phyloP scores from a whole-genome alignment of 2,797 vertebrate genomes.

The Rhynchonycteris naso region DNA sequence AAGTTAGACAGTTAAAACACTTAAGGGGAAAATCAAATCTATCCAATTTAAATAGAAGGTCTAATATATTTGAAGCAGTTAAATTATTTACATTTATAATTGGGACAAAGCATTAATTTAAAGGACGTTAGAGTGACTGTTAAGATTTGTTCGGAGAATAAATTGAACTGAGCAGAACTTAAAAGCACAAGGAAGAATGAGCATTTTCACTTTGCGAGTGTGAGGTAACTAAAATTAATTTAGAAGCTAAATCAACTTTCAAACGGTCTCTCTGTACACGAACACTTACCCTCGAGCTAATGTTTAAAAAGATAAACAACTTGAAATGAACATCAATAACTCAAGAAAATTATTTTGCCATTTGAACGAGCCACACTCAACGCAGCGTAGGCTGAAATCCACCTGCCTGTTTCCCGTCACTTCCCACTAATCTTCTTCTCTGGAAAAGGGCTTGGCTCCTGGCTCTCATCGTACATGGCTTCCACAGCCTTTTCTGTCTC shows the following conservation, averaged over 20 bases:
- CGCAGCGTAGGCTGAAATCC: background rate
- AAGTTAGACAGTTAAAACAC: background rate
- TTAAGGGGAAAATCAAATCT: background rate
- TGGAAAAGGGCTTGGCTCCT: background rate
- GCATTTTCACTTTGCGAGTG: background rate
- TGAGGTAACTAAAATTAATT: constrained; percentile 48
- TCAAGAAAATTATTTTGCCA: background rate
- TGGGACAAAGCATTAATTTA: background rate
- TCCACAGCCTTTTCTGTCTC: background rate
- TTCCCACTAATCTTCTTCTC: background rate
- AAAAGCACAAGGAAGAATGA: background rate
- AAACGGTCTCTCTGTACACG: background rate
- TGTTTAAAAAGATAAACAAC: background rate
- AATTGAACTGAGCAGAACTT: constrained; percentile 22
- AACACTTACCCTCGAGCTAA: background rate
- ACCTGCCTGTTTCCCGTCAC: background rate
- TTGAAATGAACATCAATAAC: background rate
- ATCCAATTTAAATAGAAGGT: constrained; percentile 9
- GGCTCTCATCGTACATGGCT: background rate
- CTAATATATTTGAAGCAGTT: constrained; percentile 19
- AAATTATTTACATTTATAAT: constrained; percentile 36
- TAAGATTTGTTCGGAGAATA: constrained; percentile 19
- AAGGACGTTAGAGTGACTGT: background rate
- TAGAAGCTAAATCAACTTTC: constrained; percentile 39
- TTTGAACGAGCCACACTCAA: background rate